phyloP scores from a whole-genome alignment of 2,888 invertebrate genomes.

The Erebia ligea region DNA sequence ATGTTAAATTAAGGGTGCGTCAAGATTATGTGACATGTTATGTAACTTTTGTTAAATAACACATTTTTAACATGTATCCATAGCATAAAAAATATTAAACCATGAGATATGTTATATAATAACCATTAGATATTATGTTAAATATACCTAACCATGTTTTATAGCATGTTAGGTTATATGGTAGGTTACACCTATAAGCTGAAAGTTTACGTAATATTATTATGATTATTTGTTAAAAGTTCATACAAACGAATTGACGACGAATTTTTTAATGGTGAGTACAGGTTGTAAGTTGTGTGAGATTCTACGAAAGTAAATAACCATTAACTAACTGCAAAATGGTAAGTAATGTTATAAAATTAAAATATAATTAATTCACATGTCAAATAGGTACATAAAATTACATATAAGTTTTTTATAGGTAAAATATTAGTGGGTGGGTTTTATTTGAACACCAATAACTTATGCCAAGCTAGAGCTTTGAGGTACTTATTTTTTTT shows the following conservation, averaged over 20 bases:
- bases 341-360: slow-evolving; percentile 2
- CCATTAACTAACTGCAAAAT: slow-evolving; percentile 3
- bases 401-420: slow-evolving; percentile 9
- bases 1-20: too few relatives aligned
- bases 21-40: too few relatives aligned
- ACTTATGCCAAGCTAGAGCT: slow-evolving; percentile 25
- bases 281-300: slow-evolving; percentile 42
- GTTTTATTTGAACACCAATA: slow-evolving; percentile 24
- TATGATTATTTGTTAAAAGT: background rate
- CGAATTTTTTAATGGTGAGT: background rate
- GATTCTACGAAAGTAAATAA: slow-evolving; percentile 35
- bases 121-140: too few relatives aligned
- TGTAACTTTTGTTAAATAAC: too few relatives aligned
- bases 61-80: too few relatives aligned
- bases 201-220: too few relatives aligned
- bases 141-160: too few relatives aligned
- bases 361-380: slow-evolving; percentile 5
- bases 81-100: too few relatives aligned
- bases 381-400: slow-evolving; percentile 11
- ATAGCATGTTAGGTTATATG: too few relatives aligned
- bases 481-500: slow-evolving; percentile 46
- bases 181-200: too few relatives aligned
- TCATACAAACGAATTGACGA: background rate
- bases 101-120: too few relatives aligned
- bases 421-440: slow-evolving; percentile 14